Conservation (phyloP, 2,113 vertebrate species). For the Prochilodus magdalenae region DNA sequence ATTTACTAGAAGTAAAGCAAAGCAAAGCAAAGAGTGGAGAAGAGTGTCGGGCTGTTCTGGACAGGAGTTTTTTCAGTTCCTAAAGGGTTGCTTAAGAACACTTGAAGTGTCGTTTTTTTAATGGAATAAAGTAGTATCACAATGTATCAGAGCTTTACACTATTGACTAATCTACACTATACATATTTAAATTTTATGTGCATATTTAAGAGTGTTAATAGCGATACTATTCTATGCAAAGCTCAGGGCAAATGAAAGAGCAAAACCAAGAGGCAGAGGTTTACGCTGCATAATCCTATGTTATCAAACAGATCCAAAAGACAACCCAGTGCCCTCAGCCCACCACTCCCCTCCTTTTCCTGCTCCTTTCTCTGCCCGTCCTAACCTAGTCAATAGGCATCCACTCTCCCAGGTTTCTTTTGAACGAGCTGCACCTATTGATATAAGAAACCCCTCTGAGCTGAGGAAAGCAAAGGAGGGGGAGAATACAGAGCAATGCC, state of each 20-base stretch:
- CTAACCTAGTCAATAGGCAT: conserved; percentile 29
- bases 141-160: too few relatives aligned
- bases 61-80: too few relatives aligned
- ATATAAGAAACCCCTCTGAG: conserved; percentile 48
- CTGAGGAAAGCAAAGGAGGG: conserved; percentile 6
- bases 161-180: too few relatives aligned
- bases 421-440: conserved; percentile 46
- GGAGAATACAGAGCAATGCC: conserved; percentile 20
- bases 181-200: too few relatives aligned
- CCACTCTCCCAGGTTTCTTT: conserved; percentile 33
- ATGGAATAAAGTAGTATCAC: too few relatives aligned
- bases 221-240: not conserved
- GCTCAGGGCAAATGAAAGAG: not conserved
- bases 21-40: too few relatives aligned
- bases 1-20: too few relatives aligned
- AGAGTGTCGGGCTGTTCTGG: too few relatives aligned
- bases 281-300: not conserved
- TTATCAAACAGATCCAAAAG: not conserved
- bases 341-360: not conserved
- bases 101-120: too few relatives aligned
- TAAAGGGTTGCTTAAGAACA: too few relatives aligned
- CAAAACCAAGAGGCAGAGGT: not conserved
- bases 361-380: conserved; percentile 8
- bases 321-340: conserved; percentile 2
- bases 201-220: too few relatives aligned